Percentiles rank a stretch among this genome's conserved stretches.
Conservation (phyloP, 2,797 vertebrate species). For the Thripadectes ignobilis region DNA sequence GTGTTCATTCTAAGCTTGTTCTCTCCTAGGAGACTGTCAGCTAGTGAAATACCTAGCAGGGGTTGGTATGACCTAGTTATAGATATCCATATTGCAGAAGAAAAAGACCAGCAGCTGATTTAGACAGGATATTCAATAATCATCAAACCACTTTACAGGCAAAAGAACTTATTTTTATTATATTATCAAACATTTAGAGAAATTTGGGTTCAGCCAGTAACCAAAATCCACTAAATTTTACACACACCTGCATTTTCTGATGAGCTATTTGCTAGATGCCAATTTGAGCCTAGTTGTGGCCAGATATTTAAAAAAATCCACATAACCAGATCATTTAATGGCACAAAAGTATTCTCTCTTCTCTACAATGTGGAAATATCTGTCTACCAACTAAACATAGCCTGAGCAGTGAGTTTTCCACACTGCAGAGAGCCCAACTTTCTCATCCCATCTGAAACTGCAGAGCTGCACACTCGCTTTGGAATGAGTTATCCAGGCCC, state of each 20-base stretch:
- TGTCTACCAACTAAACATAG: background rate
- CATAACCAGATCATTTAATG: background rate
- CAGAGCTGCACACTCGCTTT: fast-evolving
- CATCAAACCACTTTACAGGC: background rate
- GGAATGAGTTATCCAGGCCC: fast-evolving
- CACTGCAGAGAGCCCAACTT: background rate
- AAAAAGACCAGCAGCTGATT: background rate
- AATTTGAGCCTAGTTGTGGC: background rate
- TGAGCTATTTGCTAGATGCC: background rate
- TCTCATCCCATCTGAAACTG: background rate
- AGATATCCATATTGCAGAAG: background rate
- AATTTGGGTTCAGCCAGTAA: background rate
- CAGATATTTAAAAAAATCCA: background rate
- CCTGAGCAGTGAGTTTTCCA: background rate
- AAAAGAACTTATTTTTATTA: background rate
- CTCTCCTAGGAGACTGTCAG: background rate
- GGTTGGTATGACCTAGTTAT: background rate
- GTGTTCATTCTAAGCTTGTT: background rate
- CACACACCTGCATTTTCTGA: background rate
- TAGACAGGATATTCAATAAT: background rate
- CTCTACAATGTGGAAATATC: background rate
- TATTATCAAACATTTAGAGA: background rate
- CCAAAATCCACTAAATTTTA: background rate
- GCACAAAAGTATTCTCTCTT: background rate
- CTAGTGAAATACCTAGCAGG: background rate